These are phyloP conservation scores for Sapayoa aenigma DNA, from an alignment of 2,113 vertebrate genomes.

Conservation along the genomic window DNA sequence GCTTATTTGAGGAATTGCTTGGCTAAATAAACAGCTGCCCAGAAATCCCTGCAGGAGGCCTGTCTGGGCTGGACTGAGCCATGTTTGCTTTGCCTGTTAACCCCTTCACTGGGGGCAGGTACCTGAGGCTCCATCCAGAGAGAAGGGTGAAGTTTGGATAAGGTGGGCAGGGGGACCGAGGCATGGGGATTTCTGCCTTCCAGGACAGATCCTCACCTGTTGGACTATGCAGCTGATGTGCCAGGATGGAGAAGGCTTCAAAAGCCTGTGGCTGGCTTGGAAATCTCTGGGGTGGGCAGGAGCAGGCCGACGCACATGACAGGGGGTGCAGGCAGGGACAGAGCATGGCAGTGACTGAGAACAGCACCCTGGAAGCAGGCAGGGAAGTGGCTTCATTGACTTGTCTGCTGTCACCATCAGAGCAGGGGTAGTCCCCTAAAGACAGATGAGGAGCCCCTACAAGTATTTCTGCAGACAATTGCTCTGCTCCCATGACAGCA, in stretches of 20 bases:
- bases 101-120: neutral
- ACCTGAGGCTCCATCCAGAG: accelerated
- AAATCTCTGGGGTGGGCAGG: neutral
- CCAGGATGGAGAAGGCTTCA: neutral
- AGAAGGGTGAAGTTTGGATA: neutral
- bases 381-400: neutral
- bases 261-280: neutral
- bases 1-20: constrained; percentile 18
- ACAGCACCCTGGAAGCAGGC: neutral
- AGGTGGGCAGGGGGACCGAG: neutral
- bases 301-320: accelerated
- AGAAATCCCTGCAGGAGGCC: constrained; percentile 7
- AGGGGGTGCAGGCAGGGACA: neutral
- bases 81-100: neutral
- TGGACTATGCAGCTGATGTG: neutral
- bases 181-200: neutral
- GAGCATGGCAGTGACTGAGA: neutral
- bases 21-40: constrained; percentile 25
- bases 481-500: accelerated
- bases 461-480: neutral
- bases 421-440: neutral
- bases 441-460: neutral
- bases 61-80: neutral
- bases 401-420: neutral
- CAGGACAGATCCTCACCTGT: neutral